Evolutionary conservation across 2,888 invertebrate species (phyloP).

Genomic region (Leucoptera coffeella): DNA sequence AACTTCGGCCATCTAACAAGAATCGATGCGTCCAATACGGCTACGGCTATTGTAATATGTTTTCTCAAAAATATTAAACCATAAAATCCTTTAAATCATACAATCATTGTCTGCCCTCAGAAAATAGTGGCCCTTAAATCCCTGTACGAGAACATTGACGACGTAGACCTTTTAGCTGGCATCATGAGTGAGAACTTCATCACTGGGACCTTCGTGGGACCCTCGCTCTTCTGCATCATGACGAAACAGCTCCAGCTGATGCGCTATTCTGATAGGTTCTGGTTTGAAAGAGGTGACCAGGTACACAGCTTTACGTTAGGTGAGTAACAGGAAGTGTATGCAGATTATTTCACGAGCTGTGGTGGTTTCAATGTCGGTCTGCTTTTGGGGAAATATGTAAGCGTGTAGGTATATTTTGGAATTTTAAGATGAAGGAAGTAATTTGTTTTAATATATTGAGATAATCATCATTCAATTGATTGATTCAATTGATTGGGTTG

Average conservation of each 20-base stretch:
- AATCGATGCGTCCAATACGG: no score
- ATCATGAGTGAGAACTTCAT: constrained; percentile 21
- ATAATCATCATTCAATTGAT: no score
- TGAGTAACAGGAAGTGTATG: no score
- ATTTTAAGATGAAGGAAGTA: no score
- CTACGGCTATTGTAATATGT: no score
- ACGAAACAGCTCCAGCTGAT: constrained; percentile 20
- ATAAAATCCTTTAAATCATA: background rate
- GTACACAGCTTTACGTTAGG: constrained; percentile 22
- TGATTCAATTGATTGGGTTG: no score
- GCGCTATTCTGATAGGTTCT: constrained; percentile 23
- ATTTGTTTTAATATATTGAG: no score
- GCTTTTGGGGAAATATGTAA: no score
- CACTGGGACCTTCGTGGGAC: constrained; percentile 18
- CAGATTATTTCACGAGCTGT: background rate
- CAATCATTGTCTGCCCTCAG: constrained; percentile 10
- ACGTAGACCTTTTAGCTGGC: constrained; percentile 25
- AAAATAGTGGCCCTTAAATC: constrained; percentile 21
- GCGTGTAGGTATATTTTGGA: no score
- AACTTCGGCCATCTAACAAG: no score
- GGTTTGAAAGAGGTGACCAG: constrained; percentile 31
- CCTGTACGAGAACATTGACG: constrained; percentile 20
- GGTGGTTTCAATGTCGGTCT: background rate
- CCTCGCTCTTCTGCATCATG: constrained; percentile 28
- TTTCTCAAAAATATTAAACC: no score